These are phyloP conservation scores for Onthophagus taurus DNA, from an alignment of 1,140 invertebrate species.

Conservation along the genomic window DNA sequence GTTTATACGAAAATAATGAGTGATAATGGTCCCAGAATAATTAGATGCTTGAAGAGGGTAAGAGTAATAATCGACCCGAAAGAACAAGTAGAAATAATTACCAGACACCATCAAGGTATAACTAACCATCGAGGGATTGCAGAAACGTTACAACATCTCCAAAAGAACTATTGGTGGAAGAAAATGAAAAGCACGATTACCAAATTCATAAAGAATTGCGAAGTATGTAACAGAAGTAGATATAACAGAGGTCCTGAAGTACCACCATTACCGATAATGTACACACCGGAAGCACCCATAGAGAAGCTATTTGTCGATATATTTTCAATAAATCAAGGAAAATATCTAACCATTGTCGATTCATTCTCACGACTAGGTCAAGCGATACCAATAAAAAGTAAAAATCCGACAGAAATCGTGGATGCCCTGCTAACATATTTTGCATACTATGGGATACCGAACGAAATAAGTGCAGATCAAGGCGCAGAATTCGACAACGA, in stretches of 20 bases:
- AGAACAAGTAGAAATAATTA: too few relatives aligned
- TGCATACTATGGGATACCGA: conserved; percentile 1
- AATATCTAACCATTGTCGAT: conserved; percentile 9
- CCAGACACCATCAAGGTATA: too few relatives aligned
- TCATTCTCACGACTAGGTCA: conserved; percentile 10
- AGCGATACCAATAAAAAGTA: conserved; percentile 2
- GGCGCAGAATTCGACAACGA: background rate
- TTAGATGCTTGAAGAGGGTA: too few relatives aligned
- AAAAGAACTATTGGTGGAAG: conserved; percentile 1
- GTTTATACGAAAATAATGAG: too few relatives aligned
- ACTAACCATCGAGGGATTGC: conserved; percentile 6
- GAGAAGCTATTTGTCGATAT: conserved; percentile 29
- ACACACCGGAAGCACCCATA: conserved; percentile 24
- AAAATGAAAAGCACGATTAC: conserved; percentile 6
- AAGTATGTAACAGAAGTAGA: conserved; percentile 25
- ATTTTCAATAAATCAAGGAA: conserved; percentile 20
- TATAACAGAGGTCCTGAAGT: conserved; percentile 27
- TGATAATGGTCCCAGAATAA: too few relatives aligned
- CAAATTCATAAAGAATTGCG: conserved; percentile 4
- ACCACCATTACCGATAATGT: conserved; percentile 23
- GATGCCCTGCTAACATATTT: conserved; percentile 8
- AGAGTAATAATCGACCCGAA: too few relatives aligned
- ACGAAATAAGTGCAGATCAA: background rate
- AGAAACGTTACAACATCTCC: conserved; percentile 4
- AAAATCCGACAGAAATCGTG: conserved; percentile 4